Percentiles rank a stretch among this genome's conserved stretches.
These are phyloP conservation scores for Fragum fragum DNA, from an alignment of 2,888 invertebrate genomes.

Conservation along the genomic window DNA sequence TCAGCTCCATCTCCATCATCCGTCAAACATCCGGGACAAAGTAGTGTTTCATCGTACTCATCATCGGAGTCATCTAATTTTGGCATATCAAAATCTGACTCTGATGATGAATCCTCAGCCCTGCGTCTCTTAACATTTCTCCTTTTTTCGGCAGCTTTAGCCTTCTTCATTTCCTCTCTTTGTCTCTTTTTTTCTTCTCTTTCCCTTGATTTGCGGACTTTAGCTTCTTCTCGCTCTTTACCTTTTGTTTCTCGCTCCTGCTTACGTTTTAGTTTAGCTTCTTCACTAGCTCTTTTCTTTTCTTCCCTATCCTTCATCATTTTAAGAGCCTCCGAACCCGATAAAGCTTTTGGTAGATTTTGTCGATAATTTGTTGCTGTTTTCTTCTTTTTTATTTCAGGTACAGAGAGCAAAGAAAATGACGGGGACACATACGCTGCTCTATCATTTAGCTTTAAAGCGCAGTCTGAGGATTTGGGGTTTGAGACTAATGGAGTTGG, in stretches of 20 bases:
- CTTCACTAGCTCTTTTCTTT: constrained; percentile 4
- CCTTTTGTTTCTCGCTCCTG: constrained; percentile 19
- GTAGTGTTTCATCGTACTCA: not conserved
- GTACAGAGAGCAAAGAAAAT: constrained; percentile 9
- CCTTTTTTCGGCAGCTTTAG: not conserved
- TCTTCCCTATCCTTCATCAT: constrained; percentile 19
- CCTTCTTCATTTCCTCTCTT: constrained; percentile 12
- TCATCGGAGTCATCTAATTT: not conserved
- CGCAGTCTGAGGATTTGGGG: too few species aligned
- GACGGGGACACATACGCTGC: constrained; percentile 8
- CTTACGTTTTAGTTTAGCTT: constrained; percentile 17
- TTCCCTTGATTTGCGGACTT: not conserved
- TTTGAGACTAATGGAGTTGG: not conserved
- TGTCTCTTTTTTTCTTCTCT: constrained; percentile 1
- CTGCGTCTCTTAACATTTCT: not conserved
- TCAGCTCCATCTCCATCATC: not conserved
- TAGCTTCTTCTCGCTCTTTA: not conserved
- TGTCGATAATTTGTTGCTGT: not conserved
- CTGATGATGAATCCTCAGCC: not conserved
- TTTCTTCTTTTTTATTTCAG: constrained; percentile 25
- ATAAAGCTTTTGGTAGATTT: constrained; percentile 30
- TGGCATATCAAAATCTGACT: not conserved
- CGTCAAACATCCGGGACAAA: not conserved
- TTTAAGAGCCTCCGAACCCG: constrained; percentile 21
- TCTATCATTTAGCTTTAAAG: not conserved